These are phyloP conservation scores for Herpetotheres cachinnans DNA, from an alignment of 2,113 vertebrate species.

Conservation along the genomic window DNA sequence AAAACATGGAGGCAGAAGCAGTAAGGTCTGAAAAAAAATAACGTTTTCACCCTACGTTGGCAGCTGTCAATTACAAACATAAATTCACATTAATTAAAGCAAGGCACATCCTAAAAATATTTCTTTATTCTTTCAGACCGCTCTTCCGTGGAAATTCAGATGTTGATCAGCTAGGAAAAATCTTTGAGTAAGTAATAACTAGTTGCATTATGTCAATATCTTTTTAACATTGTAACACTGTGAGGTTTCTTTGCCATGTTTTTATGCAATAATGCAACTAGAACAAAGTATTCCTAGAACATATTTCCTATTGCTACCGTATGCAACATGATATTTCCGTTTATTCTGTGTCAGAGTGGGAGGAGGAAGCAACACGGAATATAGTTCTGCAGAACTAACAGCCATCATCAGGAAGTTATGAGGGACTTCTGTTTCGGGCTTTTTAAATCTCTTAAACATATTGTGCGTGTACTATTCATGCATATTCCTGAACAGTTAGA, in stretches of 20 bases:
- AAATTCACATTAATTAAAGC: not conserved
- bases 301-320: conserved; percentile 20
- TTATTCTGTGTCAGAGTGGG: conserved; percentile 34
- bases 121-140: conserved; percentile 77
- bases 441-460: not conserved
- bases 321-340: conserved; percentile 43
- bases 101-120: conserved; percentile 6
- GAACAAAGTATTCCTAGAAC: conserved; percentile 10
- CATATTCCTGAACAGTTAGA: not conserved
- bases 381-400: conserved; percentile 19
- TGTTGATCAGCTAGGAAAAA: conserved; percentile 98
- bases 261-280: not conserved
- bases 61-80: not conserved
- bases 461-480: not conserved
- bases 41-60: not conserved
- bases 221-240: not conserved
- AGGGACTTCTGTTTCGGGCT: not conserved
- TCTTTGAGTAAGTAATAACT: conserved; percentile 92
- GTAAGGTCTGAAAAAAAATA: not conserved
- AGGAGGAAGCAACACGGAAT: conserved; percentile 29
- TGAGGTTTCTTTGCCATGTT: not conserved
- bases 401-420: not conserved
- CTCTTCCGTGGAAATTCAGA: conserved; percentile 97
- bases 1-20: not conserved
- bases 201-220: not conserved